Evolutionary conservation across 2,113 vertebrate genomes (phyloP).

Genomic region (Ptilonorhynchus violaceus): DNA sequence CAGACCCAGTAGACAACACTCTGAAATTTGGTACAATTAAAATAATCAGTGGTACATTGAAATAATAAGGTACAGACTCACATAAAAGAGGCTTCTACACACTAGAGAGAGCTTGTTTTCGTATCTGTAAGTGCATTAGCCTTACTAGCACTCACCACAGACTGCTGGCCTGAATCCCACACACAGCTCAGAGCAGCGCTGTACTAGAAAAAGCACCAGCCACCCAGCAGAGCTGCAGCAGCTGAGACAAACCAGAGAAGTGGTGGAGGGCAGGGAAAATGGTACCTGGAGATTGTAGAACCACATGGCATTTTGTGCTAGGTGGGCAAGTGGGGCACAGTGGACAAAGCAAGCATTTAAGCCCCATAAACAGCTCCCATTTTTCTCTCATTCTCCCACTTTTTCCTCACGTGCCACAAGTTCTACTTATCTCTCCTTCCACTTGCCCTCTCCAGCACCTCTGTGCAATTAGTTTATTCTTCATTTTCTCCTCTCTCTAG

Average conservation of each 20-base stretch:
- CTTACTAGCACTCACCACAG: neutral
- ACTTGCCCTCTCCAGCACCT: neutral
- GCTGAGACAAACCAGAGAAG: neutral
- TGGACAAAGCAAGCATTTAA: neutral
- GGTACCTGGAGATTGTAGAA: neutral
- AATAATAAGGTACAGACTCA: neutral
- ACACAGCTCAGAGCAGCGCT: neutral
- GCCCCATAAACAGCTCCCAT: neutral
- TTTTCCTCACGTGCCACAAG: neutral
- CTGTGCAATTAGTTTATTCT: neutral
- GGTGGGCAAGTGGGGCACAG: neutral
- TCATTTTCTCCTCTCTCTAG: neutral
- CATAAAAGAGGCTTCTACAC: neutral
- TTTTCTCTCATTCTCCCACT: neutral
- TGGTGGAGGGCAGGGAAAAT: accelerated
- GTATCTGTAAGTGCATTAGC: neutral
- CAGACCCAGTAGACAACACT: neutral
- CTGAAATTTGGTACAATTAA: neutral
- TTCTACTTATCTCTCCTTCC: neutral
- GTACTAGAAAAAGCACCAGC: accelerated
- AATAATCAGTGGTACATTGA: neutral
- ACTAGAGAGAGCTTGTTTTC: neutral
- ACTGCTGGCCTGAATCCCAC: neutral
- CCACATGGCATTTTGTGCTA: accelerated
- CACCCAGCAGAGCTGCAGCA: neutral